Evolutionary conservation across 2,888 invertebrate species (phyloP).

Genomic region (Drosophila aldrichi): DNA sequence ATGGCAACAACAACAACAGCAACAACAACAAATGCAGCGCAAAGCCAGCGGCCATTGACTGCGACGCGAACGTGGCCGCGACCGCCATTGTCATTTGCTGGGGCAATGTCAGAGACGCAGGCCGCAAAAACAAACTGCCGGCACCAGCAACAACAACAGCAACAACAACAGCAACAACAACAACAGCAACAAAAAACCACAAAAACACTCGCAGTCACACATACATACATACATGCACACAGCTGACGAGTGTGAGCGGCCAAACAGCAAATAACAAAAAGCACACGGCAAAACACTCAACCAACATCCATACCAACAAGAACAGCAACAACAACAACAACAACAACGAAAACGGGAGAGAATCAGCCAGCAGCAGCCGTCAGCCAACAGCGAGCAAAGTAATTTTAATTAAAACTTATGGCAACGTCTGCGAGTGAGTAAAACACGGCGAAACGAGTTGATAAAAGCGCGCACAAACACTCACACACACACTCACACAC

Average conservation of each 20-base stretch:
- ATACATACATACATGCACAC: conserved; percentile 17
- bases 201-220: conserved; percentile 58
- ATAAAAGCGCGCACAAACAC: conserved; percentile 67
- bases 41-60: conserved; percentile 67
- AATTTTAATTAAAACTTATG: conserved; percentile 79
- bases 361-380: conserved; percentile 30
- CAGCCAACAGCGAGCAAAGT: conserved; percentile 70
- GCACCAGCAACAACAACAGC: conserved; percentile 52
- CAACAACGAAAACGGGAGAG: conserved; percentile 11
- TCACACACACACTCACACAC: conserved; percentile 11
- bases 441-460: conserved; percentile 79
- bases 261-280: conserved; percentile 79
- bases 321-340: conserved; percentile 17
- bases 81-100: conserved; percentile 71
- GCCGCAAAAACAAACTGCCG: conserved; percentile 63
- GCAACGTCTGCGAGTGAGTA: conserved; percentile 80
- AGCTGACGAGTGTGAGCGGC: conserved; percentile 64
- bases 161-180: conserved; percentile 34
- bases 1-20: conserved; percentile 26
- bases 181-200: conserved; percentile 51
- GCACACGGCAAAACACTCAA: conserved; percentile 75
- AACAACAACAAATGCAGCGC: conserved; percentile 39
- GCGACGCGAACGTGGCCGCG: conserved; percentile 33
- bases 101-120: conserved; percentile 73
- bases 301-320: conserved; percentile 49